These are phyloP conservation scores for Macrotis lagotis DNA, from an alignment of 2,113 vertebrate species.

Conservation along the genomic window DNA sequence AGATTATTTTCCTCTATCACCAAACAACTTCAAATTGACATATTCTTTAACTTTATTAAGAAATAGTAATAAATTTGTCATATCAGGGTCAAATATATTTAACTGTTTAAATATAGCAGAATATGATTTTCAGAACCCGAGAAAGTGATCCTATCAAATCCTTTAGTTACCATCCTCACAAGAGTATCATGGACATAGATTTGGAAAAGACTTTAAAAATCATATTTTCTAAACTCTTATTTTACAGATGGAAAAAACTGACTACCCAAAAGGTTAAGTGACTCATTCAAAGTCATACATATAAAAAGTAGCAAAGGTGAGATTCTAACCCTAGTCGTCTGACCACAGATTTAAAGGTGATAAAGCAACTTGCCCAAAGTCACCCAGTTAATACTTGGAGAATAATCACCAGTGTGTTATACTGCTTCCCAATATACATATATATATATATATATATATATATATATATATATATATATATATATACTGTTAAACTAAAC, in stretches of 20 bases:
- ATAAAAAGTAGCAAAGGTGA: background rate
- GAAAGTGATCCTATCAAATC: background rate
- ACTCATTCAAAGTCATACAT: background rate
- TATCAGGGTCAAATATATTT: conserved; percentile 45
- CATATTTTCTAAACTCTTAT: background rate
- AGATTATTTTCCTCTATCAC: conserved; percentile 47
- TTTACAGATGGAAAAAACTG: background rate
- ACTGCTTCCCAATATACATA: background rate
- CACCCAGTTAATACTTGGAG: background rate
- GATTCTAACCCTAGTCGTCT: background rate
- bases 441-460: too few relatives aligned
- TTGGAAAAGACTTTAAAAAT: background rate
- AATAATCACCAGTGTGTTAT: background rate
- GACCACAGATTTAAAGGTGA: background rate
- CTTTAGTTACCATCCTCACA: background rate
- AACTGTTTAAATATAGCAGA: conserved; percentile 36
- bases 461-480: too few relatives aligned
- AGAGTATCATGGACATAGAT: background rate
- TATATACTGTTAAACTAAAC: background rate
- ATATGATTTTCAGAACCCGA: conserved; percentile 31
- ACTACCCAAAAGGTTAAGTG: background rate
- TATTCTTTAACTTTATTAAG: conserved; percentile 48
- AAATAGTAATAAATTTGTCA: conserved; percentile 64
- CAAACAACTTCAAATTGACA: conserved; percentile 38
- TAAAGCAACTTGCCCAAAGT: background rate